phyloP scores from a whole-genome alignment of 2,797 vertebrate genomes.

The Girardinus metallicus region DNA sequence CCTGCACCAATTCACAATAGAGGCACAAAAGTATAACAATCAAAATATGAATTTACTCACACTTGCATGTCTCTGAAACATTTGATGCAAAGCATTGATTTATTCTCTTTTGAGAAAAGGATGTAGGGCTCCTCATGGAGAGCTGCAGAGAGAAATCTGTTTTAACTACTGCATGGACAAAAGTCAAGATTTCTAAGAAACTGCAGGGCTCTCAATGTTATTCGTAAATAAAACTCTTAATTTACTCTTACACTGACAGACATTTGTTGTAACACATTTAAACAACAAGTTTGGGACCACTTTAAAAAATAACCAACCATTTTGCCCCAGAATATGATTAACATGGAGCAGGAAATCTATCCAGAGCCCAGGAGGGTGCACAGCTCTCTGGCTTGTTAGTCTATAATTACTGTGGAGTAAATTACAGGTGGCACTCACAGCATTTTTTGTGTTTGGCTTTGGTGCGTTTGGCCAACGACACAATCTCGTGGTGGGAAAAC shows the following conservation, averaged over 20 bases:
- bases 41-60: conserved; percentile 77
- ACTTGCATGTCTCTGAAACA: conserved; percentile 97
- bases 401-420: conserved; percentile 4
- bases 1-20: neutral
- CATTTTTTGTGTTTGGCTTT: conserved; percentile 93
- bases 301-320: conserved; percentile 3
- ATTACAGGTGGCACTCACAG: conserved; percentile 80
- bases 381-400: conserved; percentile 6
- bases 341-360: neutral
- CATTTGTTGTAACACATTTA: conserved; percentile 1
- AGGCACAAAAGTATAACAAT: neutral
- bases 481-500: conserved; percentile 93
- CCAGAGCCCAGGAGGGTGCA: conserved; percentile 1
- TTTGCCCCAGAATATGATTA: conserved; percentile 5
- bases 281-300: neutral
- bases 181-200: conserved; percentile 9
- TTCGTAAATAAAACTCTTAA: conserved; percentile 2
- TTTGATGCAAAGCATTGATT: conserved; percentile 95
- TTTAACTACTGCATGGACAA: neutral
- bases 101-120: conserved; percentile 94
- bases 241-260: neutral
- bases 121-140: conserved; percentile 93
- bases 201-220: conserved; percentile 2
- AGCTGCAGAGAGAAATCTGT: conserved; percentile 72
- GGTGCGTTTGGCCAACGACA: conserved; percentile 90